These are phyloP conservation scores for Pseudomyrmex dendroicus DNA, from an alignment of 1,140 invertebrate genomes.

Conservation along the genomic window DNA sequence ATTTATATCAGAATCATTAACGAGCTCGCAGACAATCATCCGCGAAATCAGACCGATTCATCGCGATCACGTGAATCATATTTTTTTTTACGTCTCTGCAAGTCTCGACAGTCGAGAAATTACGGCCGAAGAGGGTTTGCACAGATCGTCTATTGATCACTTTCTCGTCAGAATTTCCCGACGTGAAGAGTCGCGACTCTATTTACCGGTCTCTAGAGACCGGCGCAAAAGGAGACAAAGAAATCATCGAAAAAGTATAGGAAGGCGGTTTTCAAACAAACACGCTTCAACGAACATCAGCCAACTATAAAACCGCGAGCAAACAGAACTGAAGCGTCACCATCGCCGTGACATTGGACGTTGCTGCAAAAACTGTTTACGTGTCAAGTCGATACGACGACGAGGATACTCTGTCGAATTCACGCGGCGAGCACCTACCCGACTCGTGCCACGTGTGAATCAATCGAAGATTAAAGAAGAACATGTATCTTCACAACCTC, in stretches of 20 bases:
- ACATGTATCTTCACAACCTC: not conserved
- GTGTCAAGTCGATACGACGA: not conserved
- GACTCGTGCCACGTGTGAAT: conserved; percentile 21
- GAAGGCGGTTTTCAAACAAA: conserved; percentile 29
- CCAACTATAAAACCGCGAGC: conserved; percentile 29
- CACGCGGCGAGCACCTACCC: not conserved
- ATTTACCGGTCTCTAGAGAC: not conserved
- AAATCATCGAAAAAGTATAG: conserved; percentile 4
- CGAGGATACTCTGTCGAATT: not conserved
- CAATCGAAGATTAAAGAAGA: not conserved
- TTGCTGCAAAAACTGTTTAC: conserved; percentile 58
- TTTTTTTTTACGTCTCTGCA: not conserved
- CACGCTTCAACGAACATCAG: conserved; percentile 10
- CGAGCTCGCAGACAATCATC: not conserved
- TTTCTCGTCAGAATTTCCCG: not conserved
- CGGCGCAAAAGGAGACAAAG: conserved; percentile 8
- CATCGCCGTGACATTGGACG: conserved; percentile 67
- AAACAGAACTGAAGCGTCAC: conserved; percentile 20
- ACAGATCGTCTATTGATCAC: conserved; percentile 16
- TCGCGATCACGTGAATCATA: not conserved
- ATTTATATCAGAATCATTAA: not conserved
- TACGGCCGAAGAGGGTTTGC: not conserved
- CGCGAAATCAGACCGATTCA: conserved; percentile 28
- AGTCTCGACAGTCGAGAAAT: conserved; percentile 10
- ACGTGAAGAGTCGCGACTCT: not conserved